Percentiles rank a stretch among this genome's conserved stretches.
phyloP scores from a whole-genome alignment of 2,888 invertebrate genomes.

The Drosophila putrida region DNA sequence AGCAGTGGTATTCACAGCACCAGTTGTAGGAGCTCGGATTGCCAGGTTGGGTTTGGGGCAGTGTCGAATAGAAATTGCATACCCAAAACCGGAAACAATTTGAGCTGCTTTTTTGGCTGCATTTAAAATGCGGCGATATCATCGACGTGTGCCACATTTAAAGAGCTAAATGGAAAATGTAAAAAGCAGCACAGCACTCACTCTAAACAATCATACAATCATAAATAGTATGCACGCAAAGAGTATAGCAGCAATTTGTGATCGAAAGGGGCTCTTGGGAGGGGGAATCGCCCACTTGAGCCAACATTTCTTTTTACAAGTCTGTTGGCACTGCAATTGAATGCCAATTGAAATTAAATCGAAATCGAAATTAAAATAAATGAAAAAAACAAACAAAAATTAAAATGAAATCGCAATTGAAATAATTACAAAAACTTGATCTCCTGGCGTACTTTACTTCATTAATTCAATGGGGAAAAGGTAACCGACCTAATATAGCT shows the following conservation, averaged over 20 bases:
- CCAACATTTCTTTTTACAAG: slow-evolving; percentile 61
- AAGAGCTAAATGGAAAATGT: slow-evolving; percentile 67
- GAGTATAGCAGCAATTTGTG: slow-evolving; percentile 9
- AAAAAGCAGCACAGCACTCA: slow-evolving; percentile 45
- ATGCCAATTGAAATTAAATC: slow-evolving; percentile 66
- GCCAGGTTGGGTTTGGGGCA: slow-evolving; percentile 1
- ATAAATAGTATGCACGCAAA: slow-evolving; percentile 68
- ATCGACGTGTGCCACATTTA: slow-evolving; percentile 78
- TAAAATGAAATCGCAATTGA: slow-evolving; percentile 44
- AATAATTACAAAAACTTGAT: slow-evolving; percentile 37
- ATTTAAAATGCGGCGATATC: slow-evolving; percentile 64
- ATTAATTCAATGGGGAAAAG: slow-evolving; percentile 22
- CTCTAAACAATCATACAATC: slow-evolving; percentile 5
- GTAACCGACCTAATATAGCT: slow-evolving; percentile 47
- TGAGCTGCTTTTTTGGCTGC: slow-evolving; percentile 59
- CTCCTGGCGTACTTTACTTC: slow-evolving; percentile 16
- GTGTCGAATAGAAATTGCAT: slow-evolving; percentile 60
- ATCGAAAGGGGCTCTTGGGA: neutral
- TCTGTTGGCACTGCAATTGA: slow-evolving; percentile 70
- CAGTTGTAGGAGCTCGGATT: neutral
- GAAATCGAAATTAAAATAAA: slow-evolving; percentile 43
- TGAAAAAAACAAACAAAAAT: slow-evolving; percentile 4
- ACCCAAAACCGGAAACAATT: slow-evolving; percentile 72
- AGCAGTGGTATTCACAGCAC: slow-evolving; percentile 8
- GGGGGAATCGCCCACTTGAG: slow-evolving; percentile 51